Evolutionary conservation across 2,113 vertebrate species (phyloP), one percentile per base, ranked within the genome.

Genomic region (Sinosuthora webbiana): DNA sequence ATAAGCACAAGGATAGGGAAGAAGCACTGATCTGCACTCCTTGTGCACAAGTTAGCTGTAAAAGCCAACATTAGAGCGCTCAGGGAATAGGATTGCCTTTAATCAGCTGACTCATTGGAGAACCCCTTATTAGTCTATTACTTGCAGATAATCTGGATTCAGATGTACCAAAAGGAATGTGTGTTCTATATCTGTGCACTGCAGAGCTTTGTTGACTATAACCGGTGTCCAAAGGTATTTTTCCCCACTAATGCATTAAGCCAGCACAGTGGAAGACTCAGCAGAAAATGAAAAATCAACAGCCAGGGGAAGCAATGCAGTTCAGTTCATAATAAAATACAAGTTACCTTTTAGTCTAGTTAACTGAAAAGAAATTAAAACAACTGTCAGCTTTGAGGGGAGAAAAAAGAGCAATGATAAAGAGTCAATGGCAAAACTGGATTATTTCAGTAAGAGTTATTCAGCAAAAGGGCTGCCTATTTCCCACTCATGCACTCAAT

Each of bases 91-190:
- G 83, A 91, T 91, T 91, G 41, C 30, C 42, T 87, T 85, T 95
- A 90, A 90, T 87, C 59, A 94, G 42, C 50, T 87, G 44, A 75
- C 74, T 83, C 87, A 50, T 12, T 79, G 87, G 41, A 55, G 62
- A 91, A 60, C 37, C 27, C 42, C 50, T 85, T 42, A n/a, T 85
- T 83, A 91, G 62, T 76, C n/a, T 74, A 47, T 67, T 90, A 73
- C 23, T 70, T 39, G 33, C 44, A 80, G 82, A 50, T 95, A 86
- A 93, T 93, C 91, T 85, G 82, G 67, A 80, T 94, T 95, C 55
- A 65, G 42, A 42, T 21, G 35, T 59, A 62, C 33, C 45, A 56
- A 85, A 85, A 76, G 23, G 55, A 74, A 77, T 7, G 42, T n/a
- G 20, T 15, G 10, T 11, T 84, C 81, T 74, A 59, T n/a, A 84